Base-by-base conservation (phyloP, 37 sponge, comb jelly and placozoan genomes). In the Tethya wilhelma region DNA sequence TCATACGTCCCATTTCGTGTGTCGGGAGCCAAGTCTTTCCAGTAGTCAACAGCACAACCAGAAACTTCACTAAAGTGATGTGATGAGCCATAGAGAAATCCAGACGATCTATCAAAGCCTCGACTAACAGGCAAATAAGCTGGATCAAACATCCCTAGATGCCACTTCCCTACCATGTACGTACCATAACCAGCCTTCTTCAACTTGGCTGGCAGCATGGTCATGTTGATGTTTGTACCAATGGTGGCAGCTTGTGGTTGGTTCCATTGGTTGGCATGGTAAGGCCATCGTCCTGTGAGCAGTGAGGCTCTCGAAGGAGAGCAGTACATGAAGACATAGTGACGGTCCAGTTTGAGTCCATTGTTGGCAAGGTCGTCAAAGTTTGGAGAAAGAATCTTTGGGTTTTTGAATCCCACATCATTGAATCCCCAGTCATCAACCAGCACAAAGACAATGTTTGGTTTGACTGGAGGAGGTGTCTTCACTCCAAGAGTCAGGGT, bases 101-200 rank as follows among this genome's bases (percentile, higher is more conserved):
- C 79, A 38, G 62, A 78, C 2, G 39, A 56, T 11, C 49, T 37
- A 57, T 78, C 79, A 37, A 78, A 78, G 4, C 79, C 79, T 1
- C 79, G 79, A n/a, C 70, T 34, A 4, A 67, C 28, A 14, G 79
- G 79, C 31, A 65, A 32, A 53, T 78, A 78, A 23, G 23, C 26
- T 23, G 8, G 59, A 9, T 2, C 9, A 26, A 9, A 58, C 57
- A 75, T 57, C 1, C 84, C 84, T 20, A 77, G 25, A 22, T 82
- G 84, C 84, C 84, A 82, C 53, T 82, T 82, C 12, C 82, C 82
- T 4, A 80, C 11, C 49, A 43, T 70, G 56, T 80, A 59, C 2
- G 75, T 74, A 23, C 38, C 38, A 7, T 74, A 74, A 5, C 75
- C 75, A 20, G 56, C 58, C 11, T 44, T 17, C 66, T 75, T 82